These are phyloP conservation scores for Pentalonia nigronervosa DNA, from an alignment of 1,140 invertebrate species.

Conservation along the genomic window DNA sequence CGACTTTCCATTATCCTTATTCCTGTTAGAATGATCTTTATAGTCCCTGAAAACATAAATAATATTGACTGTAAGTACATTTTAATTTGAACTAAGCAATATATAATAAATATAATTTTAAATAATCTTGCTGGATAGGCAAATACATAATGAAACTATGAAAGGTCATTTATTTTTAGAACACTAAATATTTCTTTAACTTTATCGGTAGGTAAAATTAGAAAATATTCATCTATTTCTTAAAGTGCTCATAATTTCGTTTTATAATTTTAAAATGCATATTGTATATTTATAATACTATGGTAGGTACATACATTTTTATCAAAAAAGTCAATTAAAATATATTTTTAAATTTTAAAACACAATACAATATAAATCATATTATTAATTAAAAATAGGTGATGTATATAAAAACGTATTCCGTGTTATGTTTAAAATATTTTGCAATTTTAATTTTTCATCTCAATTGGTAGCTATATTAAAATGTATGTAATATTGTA, in stretches of 20 bases:
- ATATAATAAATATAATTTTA: background rate
- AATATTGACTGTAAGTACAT: background rate
- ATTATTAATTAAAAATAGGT: no score
- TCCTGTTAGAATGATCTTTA: slow-evolving; percentile 82
- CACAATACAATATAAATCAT: no score
- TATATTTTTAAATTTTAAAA: no score
- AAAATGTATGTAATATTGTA: background rate
- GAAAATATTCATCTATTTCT: background rate
- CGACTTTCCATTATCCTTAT: slow-evolving; percentile 68
- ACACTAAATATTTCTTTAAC: background rate
- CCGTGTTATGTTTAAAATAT: background rate
- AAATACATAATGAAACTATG: background rate
- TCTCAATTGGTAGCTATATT: background rate
- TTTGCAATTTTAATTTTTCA: background rate
- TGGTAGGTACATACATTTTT: background rate
- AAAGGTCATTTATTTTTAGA: background rate
- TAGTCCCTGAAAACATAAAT: slow-evolving; percentile 73
- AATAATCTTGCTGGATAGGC: background rate
- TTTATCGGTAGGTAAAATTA: background rate
- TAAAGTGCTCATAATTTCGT: background rate
- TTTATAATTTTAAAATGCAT: background rate
- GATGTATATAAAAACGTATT: background rate
- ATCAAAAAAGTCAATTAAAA: background rate
- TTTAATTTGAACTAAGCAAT: background rate
- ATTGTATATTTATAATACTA: background rate